Evolutionary conservation across 2,888 invertebrate genomes (phyloP), one percentile per base, ranked within the genome.

Genomic region (Meghimatium bilineatum): DNA sequence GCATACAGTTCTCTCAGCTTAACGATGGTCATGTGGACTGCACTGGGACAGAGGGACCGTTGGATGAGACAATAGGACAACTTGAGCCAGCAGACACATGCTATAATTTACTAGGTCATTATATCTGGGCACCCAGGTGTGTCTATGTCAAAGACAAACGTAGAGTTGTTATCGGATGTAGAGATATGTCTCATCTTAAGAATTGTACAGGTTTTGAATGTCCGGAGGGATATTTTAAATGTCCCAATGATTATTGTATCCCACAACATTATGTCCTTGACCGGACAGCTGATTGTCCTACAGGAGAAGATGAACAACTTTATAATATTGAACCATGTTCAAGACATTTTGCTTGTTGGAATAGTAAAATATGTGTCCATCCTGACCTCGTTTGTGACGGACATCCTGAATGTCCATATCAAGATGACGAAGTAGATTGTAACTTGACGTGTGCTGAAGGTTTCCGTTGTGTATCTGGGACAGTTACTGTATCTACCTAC

Each of bases 191-290:
- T 26, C 78, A 83, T 72, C 60, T 79, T 36, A 8, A 60, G 14
- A n/a, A 72, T n/a, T 83, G 79, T 79, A 3, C 14, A 5, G 66
- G 72, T 12, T 83, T 79, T 32, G 34, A 44, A n/a, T 81, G 81
- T 74, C 74, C 74, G 20, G 81, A 72, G 36, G 74, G 81, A 17
- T 81, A 63, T n/a, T 26, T 63, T 63, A 63, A 63, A 63, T 63
- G 60, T n/a, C 8, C 8, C 26, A 1, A 26, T 3, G 14, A 63
- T 14, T 81, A 81, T 44, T 81, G 81, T 38, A 81, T 81, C 29
- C 72, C 80, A 26, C 23, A 38, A 23, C 74, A 81, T 38, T 82
- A 74, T 44, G 49, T 82, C 8, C 23, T 63, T 8, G 32, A 82
- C 32, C 34, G 52, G 17, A 74, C 38, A 8, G 12, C 10, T 10